Evolutionary conservation across 1,140 invertebrate species (phyloP), one percentile per base, ranked within the genome.

Genomic region (Drosophila rhopaloa): DNA sequence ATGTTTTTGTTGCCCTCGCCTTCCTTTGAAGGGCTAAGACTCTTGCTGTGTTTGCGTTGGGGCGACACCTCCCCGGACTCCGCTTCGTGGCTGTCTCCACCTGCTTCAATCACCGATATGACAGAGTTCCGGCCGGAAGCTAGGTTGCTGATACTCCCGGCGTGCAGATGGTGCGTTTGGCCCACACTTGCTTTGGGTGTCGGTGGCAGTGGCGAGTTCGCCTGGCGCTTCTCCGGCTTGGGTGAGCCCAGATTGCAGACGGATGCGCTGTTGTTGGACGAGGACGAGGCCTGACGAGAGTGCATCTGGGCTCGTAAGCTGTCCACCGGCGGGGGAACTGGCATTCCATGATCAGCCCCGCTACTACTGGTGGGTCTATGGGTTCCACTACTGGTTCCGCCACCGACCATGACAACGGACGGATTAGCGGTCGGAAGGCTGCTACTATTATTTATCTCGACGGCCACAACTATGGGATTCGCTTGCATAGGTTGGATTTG

Each of bases 151-250:
- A 76, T 92, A 47, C 91, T 91, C 13, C 71, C 55, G 44, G 81
- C 84, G 29, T 90, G 59, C 4, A 91, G 62, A 57, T 84, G 82
- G 27, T 86, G 81, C 9, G 76, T 32, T 14, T 81, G 82, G 7
- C 47, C 59, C 9, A 73, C 47, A 71, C 90, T 91, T n/a, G 91
- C 91, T 85, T 92, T 92, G 1, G 96, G 96, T 1, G 96, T 96
- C 7, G 96, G 96, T 10, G 96, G 96, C 37, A 97, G 86, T 0
- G 96, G 96, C 0, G 96, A 97, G 92, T 97, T 97, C 1, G 96
- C 96, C 91, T 96, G 96, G n/a, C 96, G 94, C 92, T 97, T 97
- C 92, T 97, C 96, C 1, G 96, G 96, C 90, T 97, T 97, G 0
- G 96, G 96, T 0, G 96, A 97, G 24, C 96, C 95, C 14, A 96